Evolutionary conservation across 2,888 invertebrate species (phyloP).

Genomic region (Diabrotica balteata): DNA sequence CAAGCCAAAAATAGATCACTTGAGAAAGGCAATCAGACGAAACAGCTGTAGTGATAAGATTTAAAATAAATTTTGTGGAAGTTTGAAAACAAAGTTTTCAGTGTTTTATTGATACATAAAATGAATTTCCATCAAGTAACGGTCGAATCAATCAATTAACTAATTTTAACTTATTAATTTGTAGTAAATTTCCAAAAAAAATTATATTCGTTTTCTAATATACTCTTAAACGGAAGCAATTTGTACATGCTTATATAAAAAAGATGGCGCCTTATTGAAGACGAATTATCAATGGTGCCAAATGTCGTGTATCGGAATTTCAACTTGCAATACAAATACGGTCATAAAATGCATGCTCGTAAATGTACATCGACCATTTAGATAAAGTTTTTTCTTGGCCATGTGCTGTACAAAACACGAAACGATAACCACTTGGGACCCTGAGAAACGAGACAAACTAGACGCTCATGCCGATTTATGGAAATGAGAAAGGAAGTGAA

Average conservation of each 20-base stretch:
- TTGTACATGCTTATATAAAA: background rate
- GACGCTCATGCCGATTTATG: constrained; percentile 20
- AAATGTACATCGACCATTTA: constrained; percentile 39
- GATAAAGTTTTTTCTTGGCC: constrained; percentile 42
- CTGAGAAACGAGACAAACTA: constrained; percentile 17
- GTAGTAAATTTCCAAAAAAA: no score
- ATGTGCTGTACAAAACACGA: constrained; percentile 32
- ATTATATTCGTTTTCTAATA: no score
- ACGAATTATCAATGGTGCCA: constrained; percentile 10
- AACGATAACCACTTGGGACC: constrained; percentile 24
- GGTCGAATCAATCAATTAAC: no score
- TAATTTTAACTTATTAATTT: no score
- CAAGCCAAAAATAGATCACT: no score
- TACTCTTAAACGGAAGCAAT: no score
- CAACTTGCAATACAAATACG: constrained; percentile 25
- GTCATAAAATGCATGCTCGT: constrained; percentile 35
- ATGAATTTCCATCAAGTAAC: no score
- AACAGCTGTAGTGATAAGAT: no score
- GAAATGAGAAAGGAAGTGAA: constrained; percentile 24
- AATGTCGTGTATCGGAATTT: constrained; percentile 20
- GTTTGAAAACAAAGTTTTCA: no score
- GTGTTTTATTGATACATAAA: no score
- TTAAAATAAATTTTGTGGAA: no score
- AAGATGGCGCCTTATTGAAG: constrained; percentile 16
- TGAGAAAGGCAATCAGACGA: no score